Evolutionary conservation across 2,113 vertebrate species (phyloP), one percentile per base, ranked within the genome.

Genomic region (Pogona vitticeps): DNA sequence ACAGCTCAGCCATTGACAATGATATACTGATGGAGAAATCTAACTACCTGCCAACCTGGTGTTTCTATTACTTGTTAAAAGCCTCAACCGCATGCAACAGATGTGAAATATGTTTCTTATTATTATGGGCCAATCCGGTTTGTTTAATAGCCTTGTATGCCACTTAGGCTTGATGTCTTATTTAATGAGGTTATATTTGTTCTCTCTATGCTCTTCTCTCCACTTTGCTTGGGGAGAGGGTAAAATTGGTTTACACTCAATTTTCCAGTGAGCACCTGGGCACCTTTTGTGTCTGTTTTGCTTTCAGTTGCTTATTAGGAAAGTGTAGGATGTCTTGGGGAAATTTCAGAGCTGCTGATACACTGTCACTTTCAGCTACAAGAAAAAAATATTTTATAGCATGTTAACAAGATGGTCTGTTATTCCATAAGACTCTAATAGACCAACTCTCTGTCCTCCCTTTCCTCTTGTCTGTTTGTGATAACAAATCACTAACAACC

Each of bases 71-170:
- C 94, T 95, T 95, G 91, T 92, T 96, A 96, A 97, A 97, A 96
- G 93, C 94, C 82, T 89, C 91, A 76, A 90, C 72, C 90, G 92
- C 42, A 52, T 82, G 94, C 93, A 96, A 95, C 93, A 96, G 93
- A 96, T 95, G 94, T 96, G 94, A 96, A 96, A 96, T 96, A 96
- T 95, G 95, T 94, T 96, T 95, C 96, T 95, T 96, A 92, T 95
- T 96, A 95, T 95, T 96, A 96, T 93, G 91, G 89, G 93, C 89
- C 92, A 93, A 95, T 96, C 90, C 90, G 89, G 92, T 94, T 94
- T 92, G 94, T 90, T 96, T 96, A 95, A 96, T 95, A 95, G 95
- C 89, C 89, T 91, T 94, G 89, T 85, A 88, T 86, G 78, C 86
- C 81, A 91, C 92, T 96, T 95, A 94, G 90, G 89, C 86, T 92